Evolutionary conservation across 2,113 vertebrate genomes (phyloP), one percentile per base, ranked within the genome.

Genomic region (Gopherus flavomarginatus): DNA sequence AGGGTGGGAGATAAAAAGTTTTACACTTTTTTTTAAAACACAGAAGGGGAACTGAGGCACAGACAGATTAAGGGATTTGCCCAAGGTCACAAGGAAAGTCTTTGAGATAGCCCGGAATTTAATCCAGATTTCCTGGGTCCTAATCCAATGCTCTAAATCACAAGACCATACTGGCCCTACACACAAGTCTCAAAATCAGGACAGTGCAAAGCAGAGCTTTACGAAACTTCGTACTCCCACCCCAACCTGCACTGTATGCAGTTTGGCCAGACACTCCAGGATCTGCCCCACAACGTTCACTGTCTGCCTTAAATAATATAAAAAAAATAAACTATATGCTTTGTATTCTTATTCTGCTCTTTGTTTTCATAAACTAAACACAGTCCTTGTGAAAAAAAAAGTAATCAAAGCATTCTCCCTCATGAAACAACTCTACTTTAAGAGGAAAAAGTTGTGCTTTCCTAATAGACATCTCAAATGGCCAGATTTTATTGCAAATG

Each of bases 31-130:
- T 86, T 92, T 80, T 78, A 62, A 90, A 57, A 62, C 27, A 62
- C n/a, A 92, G 94, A 97, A 62, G 47, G 50, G 95, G 92, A 93
- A 42, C 31, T 91, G 88, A 91, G 93, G 89, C 29, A 83, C 9
- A 29, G 21, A 38, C n/a, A 75, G 62, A 92, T 95, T 95, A 93
- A 85, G 53, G 65, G 81, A 88, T 92, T 88, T 93, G 78, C 11
- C 38, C 80, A 80, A 78, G 53, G 53, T 65, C 91, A 78, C n/a
- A 75, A 53, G 91, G 88, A 88, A 91, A 95, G 95, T 42, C 11
- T 83, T 65, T 82, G 57, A 93, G 56, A 85, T 75, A 92, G 92
- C 88, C 2, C 77, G 65, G 21, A 92, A 91, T 29, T 57, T 91
- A 90, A 96, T 75, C 6, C 13, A 10, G 29, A 79, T 65, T 54